phyloP scores from a whole-genome alignment of 2,113 vertebrate species.

The Lanius ludovicianus region DNA sequence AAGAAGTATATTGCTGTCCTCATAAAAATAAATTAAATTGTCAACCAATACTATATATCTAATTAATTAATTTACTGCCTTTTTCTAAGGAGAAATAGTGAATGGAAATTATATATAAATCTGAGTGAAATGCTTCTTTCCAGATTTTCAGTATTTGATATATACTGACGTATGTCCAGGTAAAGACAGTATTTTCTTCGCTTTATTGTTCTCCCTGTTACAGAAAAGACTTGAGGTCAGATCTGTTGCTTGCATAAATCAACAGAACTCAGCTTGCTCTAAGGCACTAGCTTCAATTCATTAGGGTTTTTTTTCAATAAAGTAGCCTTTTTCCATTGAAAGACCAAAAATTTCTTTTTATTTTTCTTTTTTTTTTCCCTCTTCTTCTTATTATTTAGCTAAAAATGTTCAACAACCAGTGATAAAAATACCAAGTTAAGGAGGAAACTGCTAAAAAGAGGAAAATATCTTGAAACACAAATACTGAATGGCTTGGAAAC shows the following conservation, averaged over 20 bases:
- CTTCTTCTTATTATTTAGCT: not conserved
- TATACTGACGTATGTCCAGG: not conserved
- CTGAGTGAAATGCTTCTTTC: not conserved
- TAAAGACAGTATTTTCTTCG: not conserved
- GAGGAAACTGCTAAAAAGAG: not conserved
- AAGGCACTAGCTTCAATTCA: not conserved
- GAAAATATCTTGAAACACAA: not conserved
- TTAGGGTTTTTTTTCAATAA: not conserved
- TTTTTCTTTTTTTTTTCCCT: no score
- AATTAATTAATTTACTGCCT: constrained; percentile 46
- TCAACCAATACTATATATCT: not conserved
- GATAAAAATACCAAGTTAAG: not conserved
- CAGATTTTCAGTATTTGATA: not conserved
- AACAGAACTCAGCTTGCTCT: not conserved
- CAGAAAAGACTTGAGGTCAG: not conserved
- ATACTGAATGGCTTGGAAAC: not conserved
- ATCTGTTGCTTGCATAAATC: not conserved
- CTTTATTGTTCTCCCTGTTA: not conserved
- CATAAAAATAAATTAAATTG: constrained; percentile 63
- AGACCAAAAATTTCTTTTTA: fast-evolving
- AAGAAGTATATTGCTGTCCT: constrained; percentile 29
- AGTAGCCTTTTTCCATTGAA: not conserved
- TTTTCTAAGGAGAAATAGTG: not conserved
- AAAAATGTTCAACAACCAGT: not conserved
- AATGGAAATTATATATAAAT: not conserved